Percentiles rank a stretch among this genome's conserved stretches.
phyloP scores from a whole-genome alignment of 2,888 invertebrate genomes.

The Daptonema setosum region DNA sequence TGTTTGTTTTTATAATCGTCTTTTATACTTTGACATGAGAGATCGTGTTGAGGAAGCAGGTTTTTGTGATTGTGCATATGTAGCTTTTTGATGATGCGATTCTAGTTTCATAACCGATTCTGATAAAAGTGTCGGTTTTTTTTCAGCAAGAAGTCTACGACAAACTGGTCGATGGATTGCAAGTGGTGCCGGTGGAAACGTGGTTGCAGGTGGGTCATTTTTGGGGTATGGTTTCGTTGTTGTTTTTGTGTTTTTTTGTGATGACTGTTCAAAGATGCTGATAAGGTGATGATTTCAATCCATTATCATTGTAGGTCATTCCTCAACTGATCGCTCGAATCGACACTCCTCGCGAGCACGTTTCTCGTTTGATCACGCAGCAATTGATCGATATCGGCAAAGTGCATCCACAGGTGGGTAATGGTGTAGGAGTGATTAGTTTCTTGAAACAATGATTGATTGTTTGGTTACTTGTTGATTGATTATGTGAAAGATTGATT shows the following conservation, averaged over 20 bases:
- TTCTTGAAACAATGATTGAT: too few species aligned
- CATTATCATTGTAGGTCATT: constrained; percentile 44
- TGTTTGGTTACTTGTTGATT: too few species aligned
- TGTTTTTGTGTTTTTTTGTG: neutral
- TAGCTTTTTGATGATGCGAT: too few species aligned
- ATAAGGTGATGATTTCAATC: neutral
- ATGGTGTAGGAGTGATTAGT: neutral
- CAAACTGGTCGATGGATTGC: constrained; percentile 69
- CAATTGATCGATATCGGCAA: constrained; percentile 87
- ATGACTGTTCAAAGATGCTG: neutral
- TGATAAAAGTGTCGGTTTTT: too few species aligned
- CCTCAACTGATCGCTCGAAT: constrained; percentile 94
- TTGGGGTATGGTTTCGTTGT: neutral
- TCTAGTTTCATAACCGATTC: too few species aligned
- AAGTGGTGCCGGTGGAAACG: constrained; percentile 80
- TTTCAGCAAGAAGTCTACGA: too few species aligned
- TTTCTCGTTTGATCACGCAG: constrained; percentile 71
- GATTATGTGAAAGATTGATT: too few species aligned
- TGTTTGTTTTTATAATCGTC: too few species aligned
- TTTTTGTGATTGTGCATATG: constrained; percentile 42
- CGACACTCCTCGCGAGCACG: constrained; percentile 60
- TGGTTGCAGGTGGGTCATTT: constrained; percentile 58
- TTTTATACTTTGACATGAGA: too few species aligned
- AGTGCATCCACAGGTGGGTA: constrained; percentile 59
- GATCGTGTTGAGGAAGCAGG: neutral